Evolutionary conservation across 2,797 vertebrate genomes (phyloP).

Genomic region (Muscicapa comitata): DNA sequence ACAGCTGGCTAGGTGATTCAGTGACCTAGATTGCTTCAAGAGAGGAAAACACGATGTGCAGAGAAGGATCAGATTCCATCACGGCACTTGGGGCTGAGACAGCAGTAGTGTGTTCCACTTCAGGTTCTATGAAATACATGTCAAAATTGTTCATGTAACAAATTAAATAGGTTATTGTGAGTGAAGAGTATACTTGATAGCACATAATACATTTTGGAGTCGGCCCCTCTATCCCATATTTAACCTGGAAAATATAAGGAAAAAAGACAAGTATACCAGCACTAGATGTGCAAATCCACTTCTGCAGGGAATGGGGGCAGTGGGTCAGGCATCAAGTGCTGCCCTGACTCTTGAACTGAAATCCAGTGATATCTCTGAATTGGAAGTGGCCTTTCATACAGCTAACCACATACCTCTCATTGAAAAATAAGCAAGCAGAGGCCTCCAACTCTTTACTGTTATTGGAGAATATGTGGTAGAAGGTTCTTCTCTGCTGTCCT

Average conservation of each 20-base stretch:
- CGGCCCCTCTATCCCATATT: neutral
- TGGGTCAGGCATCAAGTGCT: neutral
- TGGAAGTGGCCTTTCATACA: neutral
- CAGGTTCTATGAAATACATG: neutral
- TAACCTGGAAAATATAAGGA: neutral
- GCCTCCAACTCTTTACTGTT: neutral
- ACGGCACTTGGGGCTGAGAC: neutral
- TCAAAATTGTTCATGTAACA: neutral
- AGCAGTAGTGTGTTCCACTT: neutral
- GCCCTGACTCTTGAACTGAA: neutral
- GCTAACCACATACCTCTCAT: neutral
- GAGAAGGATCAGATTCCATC: neutral
- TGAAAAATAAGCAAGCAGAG: neutral
- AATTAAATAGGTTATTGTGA: neutral
- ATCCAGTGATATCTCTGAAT: neutral
- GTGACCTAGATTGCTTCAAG: neutral
- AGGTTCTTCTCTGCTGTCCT: neutral
- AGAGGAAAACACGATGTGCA: neutral
- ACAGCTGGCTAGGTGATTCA: neutral
- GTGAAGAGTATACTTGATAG: neutral
- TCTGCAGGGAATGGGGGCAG: neutral
- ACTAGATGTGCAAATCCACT: neutral
- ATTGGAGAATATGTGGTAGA: accelerated
- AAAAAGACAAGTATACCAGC: neutral
- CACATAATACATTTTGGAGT: neutral